Evolutionary conservation across 2,797 vertebrate species (phyloP).

Genomic region (Euphonia xanthogaster): DNA sequence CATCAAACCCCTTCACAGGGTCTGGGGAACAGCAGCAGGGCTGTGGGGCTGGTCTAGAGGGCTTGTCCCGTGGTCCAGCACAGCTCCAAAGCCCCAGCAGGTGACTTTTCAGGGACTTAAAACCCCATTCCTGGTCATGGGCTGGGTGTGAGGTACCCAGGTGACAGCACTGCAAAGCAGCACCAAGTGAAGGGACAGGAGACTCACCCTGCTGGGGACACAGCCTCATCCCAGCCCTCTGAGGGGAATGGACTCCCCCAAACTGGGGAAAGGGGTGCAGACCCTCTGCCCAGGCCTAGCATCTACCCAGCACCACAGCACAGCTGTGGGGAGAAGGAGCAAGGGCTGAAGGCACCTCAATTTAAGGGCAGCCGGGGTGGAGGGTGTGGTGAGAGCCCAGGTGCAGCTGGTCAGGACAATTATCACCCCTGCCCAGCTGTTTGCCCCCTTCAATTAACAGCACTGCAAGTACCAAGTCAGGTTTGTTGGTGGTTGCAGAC

Average conservation of each 20-base stretch:
- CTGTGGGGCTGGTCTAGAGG: not conserved
- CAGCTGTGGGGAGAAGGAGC: fast-evolving
- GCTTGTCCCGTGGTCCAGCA: fast-evolving
- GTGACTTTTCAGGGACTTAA: fast-evolving
- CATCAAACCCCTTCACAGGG: not conserved
- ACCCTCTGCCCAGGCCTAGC: too few relatives aligned
- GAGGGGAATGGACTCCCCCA: not conserved
- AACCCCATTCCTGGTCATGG: fast-evolving
- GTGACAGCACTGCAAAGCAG: not conserved
- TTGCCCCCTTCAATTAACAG: not conserved
- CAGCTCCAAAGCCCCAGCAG: not conserved
- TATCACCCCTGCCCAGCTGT: not conserved
- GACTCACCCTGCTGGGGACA: fast-evolving
- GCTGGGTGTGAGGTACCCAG: fast-evolving
- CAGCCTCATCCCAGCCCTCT: not conserved
- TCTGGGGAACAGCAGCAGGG: not conserved
- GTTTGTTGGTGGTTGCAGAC: not conserved
- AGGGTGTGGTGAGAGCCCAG: not conserved
- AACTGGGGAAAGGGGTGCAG: fast-evolving
- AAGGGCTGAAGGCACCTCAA: fast-evolving
- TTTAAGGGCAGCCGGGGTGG: fast-evolving
- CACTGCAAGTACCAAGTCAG: not conserved
- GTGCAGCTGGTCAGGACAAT: not conserved
- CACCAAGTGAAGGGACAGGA: not conserved
- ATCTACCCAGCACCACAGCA: fast-evolving